Evolutionary conservation across 1,140 invertebrate genomes (phyloP).

Genomic region (Pinna nobilis): DNA sequence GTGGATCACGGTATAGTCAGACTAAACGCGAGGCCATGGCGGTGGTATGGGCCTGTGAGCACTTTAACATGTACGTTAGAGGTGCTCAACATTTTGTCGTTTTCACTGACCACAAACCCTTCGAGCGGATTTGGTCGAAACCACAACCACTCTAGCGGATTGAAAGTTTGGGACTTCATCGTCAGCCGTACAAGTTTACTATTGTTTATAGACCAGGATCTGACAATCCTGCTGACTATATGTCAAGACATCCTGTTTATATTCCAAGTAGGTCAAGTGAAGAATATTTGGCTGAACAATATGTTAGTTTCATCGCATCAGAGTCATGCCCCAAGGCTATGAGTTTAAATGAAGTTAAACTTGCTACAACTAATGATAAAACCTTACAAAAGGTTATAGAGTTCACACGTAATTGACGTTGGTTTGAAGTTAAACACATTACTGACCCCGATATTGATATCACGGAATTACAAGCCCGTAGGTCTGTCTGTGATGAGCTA

Average conservation of each 20-base stretch:
- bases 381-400: constrained; percentile 3
- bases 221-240: constrained; percentile 26
- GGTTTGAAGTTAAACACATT: too few species aligned
- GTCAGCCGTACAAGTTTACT: constrained; percentile 43
- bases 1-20: constrained; percentile 66
- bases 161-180: constrained; percentile 47
- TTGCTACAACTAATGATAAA: neutral
- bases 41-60: constrained; percentile 71
- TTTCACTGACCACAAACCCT: constrained; percentile 71
- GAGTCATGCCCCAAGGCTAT: constrained; percentile 12
- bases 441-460: too few species aligned
- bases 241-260: constrained; percentile 27
- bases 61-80: constrained; percentile 72
- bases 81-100: constrained; percentile 66
- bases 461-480: too few species aligned
- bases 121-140: constrained; percentile 53
- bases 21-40: constrained; percentile 74
- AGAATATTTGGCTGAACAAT: too few species aligned
- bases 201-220: constrained; percentile 22
- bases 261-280: too few species aligned
- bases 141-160: constrained; percentile 40
- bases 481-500: too few species aligned
- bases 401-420: too few species aligned
- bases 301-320: constrained; percentile 22
- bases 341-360: neutral